These are phyloP conservation scores for Leucoma salicis DNA, from an alignment of 2,888 invertebrate genomes.

Conservation along the genomic window DNA sequence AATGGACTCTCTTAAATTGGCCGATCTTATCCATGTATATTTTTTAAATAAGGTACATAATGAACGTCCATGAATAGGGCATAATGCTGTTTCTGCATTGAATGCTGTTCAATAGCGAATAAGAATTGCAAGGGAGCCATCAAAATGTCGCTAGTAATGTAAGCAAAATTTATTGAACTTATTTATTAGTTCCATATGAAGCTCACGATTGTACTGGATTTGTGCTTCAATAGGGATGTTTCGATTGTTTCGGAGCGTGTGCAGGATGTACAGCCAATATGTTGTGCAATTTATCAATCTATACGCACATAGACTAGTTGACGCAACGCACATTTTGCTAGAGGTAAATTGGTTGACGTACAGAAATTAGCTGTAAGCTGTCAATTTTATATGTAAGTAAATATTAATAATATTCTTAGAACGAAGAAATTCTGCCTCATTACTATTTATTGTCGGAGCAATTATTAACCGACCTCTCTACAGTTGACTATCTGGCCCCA, in stretches of 20 bases:
- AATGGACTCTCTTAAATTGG: slow-evolving; percentile 17
- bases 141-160: slow-evolving; percentile 59
- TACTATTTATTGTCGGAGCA: slow-evolving; percentile 39
- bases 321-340: slow-evolving; percentile 48
- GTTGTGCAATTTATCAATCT: slow-evolving; percentile 63
- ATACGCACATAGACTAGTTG: slow-evolving; percentile 59
- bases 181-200: slow-evolving; percentile 74
- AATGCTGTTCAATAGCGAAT: slow-evolving; percentile 18
- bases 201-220: slow-evolving; percentile 61
- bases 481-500: slow-evolving; percentile 58
- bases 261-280: slow-evolving; percentile 69
- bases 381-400: neutral
- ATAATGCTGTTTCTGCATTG: slow-evolving; percentile 2
- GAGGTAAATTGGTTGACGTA: slow-evolving; percentile 27
- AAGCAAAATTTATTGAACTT: slow-evolving; percentile 71
- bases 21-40: neutral
- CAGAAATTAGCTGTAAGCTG: neutral
- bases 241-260: slow-evolving; percentile 63
- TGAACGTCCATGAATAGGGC: neutral
- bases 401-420: neutral
- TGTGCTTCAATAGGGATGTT: slow-evolving; percentile 62
- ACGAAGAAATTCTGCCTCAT: neutral
- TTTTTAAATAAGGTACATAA: neutral
- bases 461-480: slow-evolving; percentile 62
- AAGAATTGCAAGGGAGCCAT: slow-evolving; percentile 40